Percentiles rank a stretch among this genome's conserved stretches.
Conservation (phyloP, 2,888 invertebrate species). For the Agrochola lota region DNA sequence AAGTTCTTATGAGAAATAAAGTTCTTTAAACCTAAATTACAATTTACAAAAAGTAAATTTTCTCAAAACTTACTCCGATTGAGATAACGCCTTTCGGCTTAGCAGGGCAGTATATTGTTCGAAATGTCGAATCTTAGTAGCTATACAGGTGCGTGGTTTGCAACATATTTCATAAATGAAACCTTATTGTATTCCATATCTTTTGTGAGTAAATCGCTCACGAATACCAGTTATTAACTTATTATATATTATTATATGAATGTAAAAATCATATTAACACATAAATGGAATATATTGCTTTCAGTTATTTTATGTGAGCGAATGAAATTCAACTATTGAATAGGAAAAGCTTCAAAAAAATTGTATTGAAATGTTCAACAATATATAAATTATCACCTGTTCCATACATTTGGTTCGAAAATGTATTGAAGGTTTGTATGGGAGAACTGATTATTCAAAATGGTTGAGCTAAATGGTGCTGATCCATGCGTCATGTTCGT, state of each 20-base stretch:
- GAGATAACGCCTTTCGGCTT: too few relatives aligned
- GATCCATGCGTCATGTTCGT: too few relatives aligned
- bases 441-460: too few relatives aligned
- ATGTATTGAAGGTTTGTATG: not conserved
- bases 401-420: not conserved
- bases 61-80: too few relatives aligned
- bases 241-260: not conserved
- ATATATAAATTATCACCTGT: not conserved
- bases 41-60: too few relatives aligned
- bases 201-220: slow-evolving; percentile 31
- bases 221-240: slow-evolving; percentile 4
- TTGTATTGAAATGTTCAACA: not conserved
- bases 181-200: slow-evolving; percentile 7
- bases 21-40: too few relatives aligned
- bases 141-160: not conserved
- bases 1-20: too few relatives aligned
- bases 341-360: not conserved
- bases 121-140: not conserved
- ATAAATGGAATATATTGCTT: slow-evolving; percentile 21
- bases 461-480: too few relatives aligned
- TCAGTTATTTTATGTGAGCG: slow-evolving; percentile 11
- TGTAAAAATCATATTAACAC: slow-evolving; percentile 14
- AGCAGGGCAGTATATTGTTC: too few relatives aligned
- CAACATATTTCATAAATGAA: not conserved
- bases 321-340: slow-evolving; percentile 23